phyloP scores from a whole-genome alignment of 2,888 invertebrate genomes.

The Netelia melanura region DNA sequence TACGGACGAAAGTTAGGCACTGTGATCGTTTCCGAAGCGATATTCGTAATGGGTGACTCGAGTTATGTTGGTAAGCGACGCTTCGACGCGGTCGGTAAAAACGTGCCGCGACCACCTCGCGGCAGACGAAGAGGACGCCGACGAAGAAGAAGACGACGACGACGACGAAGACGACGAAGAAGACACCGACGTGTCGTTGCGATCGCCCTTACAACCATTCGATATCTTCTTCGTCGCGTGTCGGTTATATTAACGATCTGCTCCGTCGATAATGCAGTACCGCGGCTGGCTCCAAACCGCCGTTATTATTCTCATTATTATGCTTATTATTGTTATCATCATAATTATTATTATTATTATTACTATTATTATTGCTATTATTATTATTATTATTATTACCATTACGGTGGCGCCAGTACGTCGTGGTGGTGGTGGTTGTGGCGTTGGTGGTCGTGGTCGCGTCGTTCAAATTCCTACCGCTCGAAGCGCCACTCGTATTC shows the following conservation, averaged over 20 bases:
- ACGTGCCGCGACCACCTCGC: constrained; percentile 47
- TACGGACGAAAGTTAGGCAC: constrained; percentile 23
- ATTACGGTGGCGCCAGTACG: constrained; percentile 32
- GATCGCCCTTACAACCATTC: background rate
- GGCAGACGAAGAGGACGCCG: constrained; percentile 56
- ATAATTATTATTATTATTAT: constrained; percentile 23
- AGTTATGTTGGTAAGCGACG: background rate
- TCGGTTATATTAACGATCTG: constrained; percentile 1
- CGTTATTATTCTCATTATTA: constrained; percentile 9
- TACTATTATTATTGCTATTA: constrained; percentile 7
- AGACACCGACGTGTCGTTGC: constrained; percentile 14
- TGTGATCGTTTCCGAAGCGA: background rate
- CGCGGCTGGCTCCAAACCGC: constrained; percentile 22
- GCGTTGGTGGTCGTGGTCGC: constrained; percentile 53
- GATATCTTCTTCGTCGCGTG: constrained; percentile 6
- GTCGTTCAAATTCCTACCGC: constrained; percentile 39
- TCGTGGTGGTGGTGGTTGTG: constrained; percentile 60
- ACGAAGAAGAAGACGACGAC: constrained; percentile 47
- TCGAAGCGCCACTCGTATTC: constrained; percentile 34
- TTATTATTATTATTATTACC: constrained; percentile 38
- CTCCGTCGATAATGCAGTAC: constrained; percentile 17
- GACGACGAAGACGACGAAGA: constrained; percentile 41
- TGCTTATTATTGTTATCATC: constrained; percentile 24
- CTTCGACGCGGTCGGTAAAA: background rate
- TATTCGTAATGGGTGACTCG: background rate